These are phyloP conservation scores for Cinara cedri DNA, from an alignment of 2,888 invertebrate species.

Conservation along the genomic window DNA sequence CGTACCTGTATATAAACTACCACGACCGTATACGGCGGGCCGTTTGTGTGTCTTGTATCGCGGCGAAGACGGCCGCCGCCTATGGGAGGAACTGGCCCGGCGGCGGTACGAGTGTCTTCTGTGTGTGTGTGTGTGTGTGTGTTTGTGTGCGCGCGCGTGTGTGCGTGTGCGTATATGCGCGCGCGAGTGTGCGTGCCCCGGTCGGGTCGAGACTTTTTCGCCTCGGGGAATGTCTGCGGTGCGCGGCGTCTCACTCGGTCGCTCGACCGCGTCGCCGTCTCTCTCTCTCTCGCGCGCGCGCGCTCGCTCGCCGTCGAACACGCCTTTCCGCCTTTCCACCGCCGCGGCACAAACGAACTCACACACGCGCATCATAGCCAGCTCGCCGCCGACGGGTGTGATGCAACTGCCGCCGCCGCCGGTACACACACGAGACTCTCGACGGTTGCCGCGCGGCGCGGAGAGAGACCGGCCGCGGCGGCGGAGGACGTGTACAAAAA, in stretches of 20 bases:
- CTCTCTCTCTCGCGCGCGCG: not conserved
- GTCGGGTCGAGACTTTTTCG: constrained; percentile 47
- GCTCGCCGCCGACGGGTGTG: constrained; percentile 30
- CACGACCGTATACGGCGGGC: not conserved
- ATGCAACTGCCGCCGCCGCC: constrained; percentile 33
- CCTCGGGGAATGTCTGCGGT: constrained; percentile 1
- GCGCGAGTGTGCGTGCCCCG: constrained; percentile 19
- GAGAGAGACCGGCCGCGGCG: no score
- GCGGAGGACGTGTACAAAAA: not conserved
- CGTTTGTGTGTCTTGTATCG: no score
- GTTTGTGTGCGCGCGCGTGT: not conserved
- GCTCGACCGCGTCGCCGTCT: no score
- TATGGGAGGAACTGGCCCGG: constrained; percentile 50
- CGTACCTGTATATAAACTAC: not conserved
- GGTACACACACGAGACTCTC: not conserved
- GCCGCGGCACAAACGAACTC: not conserved
- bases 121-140: not conserved
- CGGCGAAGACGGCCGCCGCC: constrained; percentile 34
- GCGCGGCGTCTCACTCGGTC: no score
- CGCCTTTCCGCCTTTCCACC: constrained; percentile 13
- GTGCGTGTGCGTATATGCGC: not conserved
- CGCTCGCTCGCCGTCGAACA: constrained; percentile 18
- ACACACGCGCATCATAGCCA: not conserved
- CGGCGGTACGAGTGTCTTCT: not conserved
- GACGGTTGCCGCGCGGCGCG: not conserved